phyloP scores from a whole-genome alignment of 1,140 invertebrate genomes.

The Trichonephila clavata region DNA sequence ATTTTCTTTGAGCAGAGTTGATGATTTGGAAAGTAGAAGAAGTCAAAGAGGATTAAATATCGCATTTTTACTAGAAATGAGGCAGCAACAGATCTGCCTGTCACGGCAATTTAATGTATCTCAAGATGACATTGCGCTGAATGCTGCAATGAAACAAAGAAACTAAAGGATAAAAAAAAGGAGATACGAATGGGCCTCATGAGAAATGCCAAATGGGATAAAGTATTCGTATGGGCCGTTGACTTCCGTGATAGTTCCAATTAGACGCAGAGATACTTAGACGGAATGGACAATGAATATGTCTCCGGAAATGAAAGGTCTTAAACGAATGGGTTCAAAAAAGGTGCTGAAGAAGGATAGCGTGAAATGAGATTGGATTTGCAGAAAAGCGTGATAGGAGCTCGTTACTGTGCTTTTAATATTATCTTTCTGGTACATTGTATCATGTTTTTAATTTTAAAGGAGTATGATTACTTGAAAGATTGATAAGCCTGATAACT shows the following conservation, averaged over 20 bases:
- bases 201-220: not conserved
- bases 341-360: too few relatives aligned
- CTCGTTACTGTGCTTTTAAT: too few relatives aligned
- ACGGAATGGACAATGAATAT: not conserved
- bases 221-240: not conserved
- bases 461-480: too few relatives aligned
- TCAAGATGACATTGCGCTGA: not conserved
- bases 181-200: not conserved
- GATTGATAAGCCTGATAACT: too few relatives aligned
- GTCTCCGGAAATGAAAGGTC: not conserved
- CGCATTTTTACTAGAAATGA: constrained; percentile 39
- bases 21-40: constrained; percentile 42
- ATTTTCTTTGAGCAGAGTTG: not conserved
- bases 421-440: too few relatives aligned
- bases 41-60: constrained; percentile 45
- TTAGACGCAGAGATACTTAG: not conserved
- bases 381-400: too few relatives aligned
- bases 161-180: not conserved
- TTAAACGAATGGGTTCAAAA: too few relatives aligned
- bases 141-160: not conserved
- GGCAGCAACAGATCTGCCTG: constrained; percentile 34
- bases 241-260: not conserved
- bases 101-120: not conserved
- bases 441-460: too few relatives aligned
- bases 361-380: too few relatives aligned